Conservation (phyloP, 2,797 vertebrate species). For the Saxicola maurus region DNA sequence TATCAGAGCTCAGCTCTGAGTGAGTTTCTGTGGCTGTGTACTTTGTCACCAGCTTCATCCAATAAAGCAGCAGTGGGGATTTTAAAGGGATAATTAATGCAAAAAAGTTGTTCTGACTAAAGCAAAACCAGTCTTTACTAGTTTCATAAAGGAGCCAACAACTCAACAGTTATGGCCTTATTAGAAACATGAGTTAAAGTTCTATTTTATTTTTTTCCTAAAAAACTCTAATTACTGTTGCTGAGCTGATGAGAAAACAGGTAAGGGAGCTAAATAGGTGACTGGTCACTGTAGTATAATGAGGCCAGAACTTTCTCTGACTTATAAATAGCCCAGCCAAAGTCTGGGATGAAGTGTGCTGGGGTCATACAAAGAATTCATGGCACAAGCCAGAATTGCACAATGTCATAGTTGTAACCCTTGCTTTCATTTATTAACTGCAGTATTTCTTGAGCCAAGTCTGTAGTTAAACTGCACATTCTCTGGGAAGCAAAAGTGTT, state of each 20-base stretch:
- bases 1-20: background rate
- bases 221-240: background rate
- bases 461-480: background rate
- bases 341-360: slow-evolving; percentile 6
- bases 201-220: background rate
- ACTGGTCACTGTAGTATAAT: background rate
- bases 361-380: slow-evolving; percentile 31
- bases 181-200: background rate
- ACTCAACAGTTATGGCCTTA: background rate
- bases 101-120: background rate
- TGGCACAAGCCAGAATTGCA: slow-evolving; percentile 2
- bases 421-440: slow-evolving; percentile 11
- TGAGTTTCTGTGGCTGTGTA: background rate
- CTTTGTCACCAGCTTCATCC: background rate
- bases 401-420: background rate
- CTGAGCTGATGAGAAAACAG: background rate
- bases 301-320: background rate
- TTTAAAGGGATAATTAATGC: background rate
- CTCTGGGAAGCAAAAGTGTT: background rate
- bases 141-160: background rate
- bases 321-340: slow-evolving; percentile 2
- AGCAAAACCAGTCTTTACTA: background rate
- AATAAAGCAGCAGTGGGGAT: background rate
- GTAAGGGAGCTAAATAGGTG: background rate
- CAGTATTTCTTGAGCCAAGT: background rate